Conservation (phyloP, 1,140 invertebrate species). For the Brachionus rotundiformis region DNA sequence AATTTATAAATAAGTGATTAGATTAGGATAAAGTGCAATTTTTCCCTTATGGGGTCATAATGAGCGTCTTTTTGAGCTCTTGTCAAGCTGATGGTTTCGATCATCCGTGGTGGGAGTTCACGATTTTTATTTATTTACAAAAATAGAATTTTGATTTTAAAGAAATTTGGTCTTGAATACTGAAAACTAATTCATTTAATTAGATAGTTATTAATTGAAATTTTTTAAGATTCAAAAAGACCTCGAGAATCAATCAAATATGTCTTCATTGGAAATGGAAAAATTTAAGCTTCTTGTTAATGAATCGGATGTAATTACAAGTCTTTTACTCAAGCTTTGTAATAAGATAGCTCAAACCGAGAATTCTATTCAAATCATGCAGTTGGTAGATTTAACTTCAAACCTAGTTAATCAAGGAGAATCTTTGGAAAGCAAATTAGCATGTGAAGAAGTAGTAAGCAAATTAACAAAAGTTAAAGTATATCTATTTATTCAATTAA, state of each 20-base stretch:
- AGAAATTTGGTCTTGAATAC: too few species aligned
- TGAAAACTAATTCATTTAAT: not conserved
- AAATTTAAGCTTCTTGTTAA: slow-evolving; percentile 37
- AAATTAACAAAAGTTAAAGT: not conserved
- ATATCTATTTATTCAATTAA: not conserved
- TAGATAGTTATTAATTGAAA: not conserved
- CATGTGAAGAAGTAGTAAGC: slow-evolving; percentile 28
- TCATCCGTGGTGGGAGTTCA: too few species aligned
- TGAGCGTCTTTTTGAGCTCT: too few species aligned
- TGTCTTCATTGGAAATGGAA: slow-evolving; percentile 11
- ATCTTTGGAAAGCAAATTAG: not conserved
- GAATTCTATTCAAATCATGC: slow-evolving; percentile 36
- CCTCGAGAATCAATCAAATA: slow-evolving; percentile 6
- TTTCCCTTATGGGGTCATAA: too few species aligned
- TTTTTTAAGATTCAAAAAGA: slow-evolving; percentile 36
- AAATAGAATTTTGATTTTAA: too few species aligned
- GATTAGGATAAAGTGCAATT: too few species aligned
- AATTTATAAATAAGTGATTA: too few species aligned
- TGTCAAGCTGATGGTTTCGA: too few species aligned
- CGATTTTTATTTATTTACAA: too few species aligned
- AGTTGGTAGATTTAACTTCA: not conserved
- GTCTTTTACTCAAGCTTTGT: slow-evolving; percentile 38
- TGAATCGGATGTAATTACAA: slow-evolving; percentile 35
- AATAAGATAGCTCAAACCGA: slow-evolving; percentile 44
- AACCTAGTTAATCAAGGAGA: not conserved